A percentile compares a stretch with the other conserved stretches of the same genome.
phyloP scores from a whole-genome alignment of 2,797 vertebrate species.

The Enteromius fasciolatus region DNA sequence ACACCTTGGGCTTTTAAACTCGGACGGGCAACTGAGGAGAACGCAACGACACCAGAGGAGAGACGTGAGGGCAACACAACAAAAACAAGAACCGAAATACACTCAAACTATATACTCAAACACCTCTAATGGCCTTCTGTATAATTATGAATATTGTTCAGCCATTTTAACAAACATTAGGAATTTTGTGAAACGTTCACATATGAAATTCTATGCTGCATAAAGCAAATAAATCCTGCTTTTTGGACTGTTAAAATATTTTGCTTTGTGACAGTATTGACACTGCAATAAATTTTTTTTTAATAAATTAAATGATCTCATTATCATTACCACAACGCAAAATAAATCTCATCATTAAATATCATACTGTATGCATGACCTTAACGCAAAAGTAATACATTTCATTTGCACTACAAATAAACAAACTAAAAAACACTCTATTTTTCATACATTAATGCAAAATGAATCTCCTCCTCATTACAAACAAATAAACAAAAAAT shows the following conservation, averaged over 20 bases:
- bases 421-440: too few relatives aligned
- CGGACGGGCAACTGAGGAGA: slow-evolving; percentile 88
- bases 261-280: slow-evolving; percentile 3
- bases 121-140: not conserved
- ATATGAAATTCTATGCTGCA: not conserved
- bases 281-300: not conserved
- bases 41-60: slow-evolving; percentile 46
- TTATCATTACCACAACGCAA: not conserved
- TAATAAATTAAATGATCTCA: not conserved
- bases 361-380: not conserved
- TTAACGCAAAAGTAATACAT: not conserved
- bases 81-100: slow-evolving; percentile 9
- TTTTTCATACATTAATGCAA: not conserved
- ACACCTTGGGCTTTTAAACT: slow-evolving; percentile 92
- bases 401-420: not conserved
- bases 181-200: not conserved
- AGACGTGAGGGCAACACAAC: slow-evolving; percentile 38
- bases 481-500: not conserved
- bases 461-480: not conserved
- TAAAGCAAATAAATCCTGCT: not conserved
- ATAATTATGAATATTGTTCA: not conserved
- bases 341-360: not conserved
- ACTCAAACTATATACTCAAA: not conserved
- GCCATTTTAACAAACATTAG: not conserved
- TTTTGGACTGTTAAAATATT: not conserved